A percentile compares a stretch with the other conserved stretches of the same genome.
phyloP scores from a whole-genome alignment of 2,888 invertebrate genomes.

The Cybosia mesomella region DNA sequence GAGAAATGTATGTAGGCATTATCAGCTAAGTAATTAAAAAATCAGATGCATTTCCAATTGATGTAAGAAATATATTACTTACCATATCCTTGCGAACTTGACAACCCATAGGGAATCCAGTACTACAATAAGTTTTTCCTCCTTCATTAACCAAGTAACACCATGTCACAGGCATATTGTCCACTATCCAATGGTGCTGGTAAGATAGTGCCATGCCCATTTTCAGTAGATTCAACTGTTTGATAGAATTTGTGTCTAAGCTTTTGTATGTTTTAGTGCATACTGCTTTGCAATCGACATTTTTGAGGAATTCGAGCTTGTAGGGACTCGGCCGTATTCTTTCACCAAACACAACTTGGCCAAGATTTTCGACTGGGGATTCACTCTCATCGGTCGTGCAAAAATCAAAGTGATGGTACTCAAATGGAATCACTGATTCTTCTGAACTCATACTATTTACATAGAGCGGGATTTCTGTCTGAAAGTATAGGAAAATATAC shows the following conservation, averaged over 20 bases:
- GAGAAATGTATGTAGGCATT: background rate
- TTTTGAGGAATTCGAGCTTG: conserved; percentile 93
- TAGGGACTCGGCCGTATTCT: conserved; percentile 98
- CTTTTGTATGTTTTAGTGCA: conserved; percentile 91
- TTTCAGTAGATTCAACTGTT: conserved; percentile 93
- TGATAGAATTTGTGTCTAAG: conserved; percentile 88
- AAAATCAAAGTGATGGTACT: conserved; percentile 99
- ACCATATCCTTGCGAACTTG: conserved; percentile 89
- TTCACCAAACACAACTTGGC: conserved; percentile 99
- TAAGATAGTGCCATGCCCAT: conserved; percentile 98
- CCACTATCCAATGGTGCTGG: conserved; percentile 99
- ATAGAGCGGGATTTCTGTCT: conserved; percentile 95
- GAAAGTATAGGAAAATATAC: conserved; percentile 73
- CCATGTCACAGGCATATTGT: conserved; percentile 99
- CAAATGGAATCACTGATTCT: conserved; percentile 99
- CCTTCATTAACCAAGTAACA: conserved; percentile 93
- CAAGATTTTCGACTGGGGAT: conserved; percentile 98
- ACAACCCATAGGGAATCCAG: conserved; percentile 99
- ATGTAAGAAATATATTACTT: conserved; percentile 44
- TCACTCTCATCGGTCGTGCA: conserved; percentile 92
- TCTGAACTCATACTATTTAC: conserved; percentile 99
- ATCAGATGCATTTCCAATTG: background rate
- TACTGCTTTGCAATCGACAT: conserved; percentile 86
- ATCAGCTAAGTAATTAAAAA: background rate
- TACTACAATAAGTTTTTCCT: conserved; percentile 93